Conservation (phyloP, 2,113 vertebrate genomes). For the Tenrec ecaudatus region DNA sequence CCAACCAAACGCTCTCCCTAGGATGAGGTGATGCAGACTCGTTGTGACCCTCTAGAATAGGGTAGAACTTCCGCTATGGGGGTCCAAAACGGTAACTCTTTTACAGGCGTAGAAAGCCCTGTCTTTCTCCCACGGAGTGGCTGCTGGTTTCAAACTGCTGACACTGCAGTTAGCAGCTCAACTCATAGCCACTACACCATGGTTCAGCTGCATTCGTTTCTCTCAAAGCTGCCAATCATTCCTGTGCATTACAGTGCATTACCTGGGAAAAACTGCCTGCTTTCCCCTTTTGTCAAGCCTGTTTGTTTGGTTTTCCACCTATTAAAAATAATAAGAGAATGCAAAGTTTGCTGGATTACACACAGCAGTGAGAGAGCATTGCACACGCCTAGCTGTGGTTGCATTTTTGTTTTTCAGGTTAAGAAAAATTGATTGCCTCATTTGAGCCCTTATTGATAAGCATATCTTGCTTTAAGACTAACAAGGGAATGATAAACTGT, state of each 20-base stretch:
- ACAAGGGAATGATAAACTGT: background rate
- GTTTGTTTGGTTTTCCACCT: conserved; percentile 1
- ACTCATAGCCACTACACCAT: too few relatives aligned
- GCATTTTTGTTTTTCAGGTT: conserved; percentile 4
- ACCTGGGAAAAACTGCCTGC: background rate
- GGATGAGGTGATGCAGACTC: too few relatives aligned
- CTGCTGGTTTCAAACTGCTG: too few relatives aligned
- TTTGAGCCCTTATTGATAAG: background rate
- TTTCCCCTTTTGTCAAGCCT: conserved; percentile 31
- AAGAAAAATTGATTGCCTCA: conserved; percentile 31
- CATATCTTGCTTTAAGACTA: background rate
- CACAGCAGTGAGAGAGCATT: background rate
- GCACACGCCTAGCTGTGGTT: background rate
- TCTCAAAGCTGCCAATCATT: background rate
- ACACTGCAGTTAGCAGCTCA: too few relatives aligned
- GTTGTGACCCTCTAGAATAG: too few relatives aligned
- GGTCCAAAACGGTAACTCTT: too few relatives aligned
- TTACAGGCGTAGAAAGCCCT: too few relatives aligned
- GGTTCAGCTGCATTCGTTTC: too few relatives aligned
- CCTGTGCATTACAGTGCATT: background rate
- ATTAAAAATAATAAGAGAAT: background rate
- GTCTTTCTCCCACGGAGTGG: too few relatives aligned
- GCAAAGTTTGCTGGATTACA: background rate
- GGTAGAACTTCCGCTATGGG: too few relatives aligned
- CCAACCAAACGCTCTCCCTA: too few relatives aligned